Percentiles rank a stretch among this genome's conserved stretches.
Evolutionary conservation across 2,888 invertebrate species (phyloP).

Genomic region (Acanthacorydalis orientalis): DNA sequence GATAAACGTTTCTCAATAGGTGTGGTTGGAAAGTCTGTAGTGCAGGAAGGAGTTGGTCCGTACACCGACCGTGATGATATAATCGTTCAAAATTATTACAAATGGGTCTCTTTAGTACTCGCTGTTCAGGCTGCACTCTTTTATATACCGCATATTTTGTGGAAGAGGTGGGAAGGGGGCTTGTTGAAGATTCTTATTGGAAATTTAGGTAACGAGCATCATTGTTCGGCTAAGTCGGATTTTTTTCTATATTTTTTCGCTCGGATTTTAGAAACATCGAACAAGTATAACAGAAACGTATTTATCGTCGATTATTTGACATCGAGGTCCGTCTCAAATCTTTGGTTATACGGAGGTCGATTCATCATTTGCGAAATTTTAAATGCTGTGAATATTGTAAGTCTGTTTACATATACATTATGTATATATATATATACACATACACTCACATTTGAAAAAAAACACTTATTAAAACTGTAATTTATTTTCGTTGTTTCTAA

Average conservation of each 20-base stretch:
- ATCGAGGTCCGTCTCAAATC: slow-evolving; percentile 34
- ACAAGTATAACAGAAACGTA: slow-evolving; percentile 15
- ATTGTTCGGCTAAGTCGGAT: too few relatives aligned
- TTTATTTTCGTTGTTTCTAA: too few relatives aligned
- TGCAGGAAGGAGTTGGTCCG: slow-evolving; percentile 35
- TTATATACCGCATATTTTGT: slow-evolving; percentile 50
- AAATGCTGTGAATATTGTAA: slow-evolving; percentile 57
- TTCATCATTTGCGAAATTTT: slow-evolving; percentile 55
- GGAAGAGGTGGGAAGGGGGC: slow-evolving; percentile 56
- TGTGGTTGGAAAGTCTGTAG: slow-evolving; percentile 20
- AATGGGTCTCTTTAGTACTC: slow-evolving; percentile 55
- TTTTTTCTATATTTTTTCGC: too few relatives aligned
- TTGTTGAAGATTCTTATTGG: slow-evolving; percentile 39
- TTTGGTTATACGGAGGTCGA: slow-evolving; percentile 46
- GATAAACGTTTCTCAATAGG: too few relatives aligned
- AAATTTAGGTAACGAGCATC: slow-evolving; percentile 37
- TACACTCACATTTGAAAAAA: too few relatives aligned
- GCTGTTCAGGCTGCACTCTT: slow-evolving; percentile 49
- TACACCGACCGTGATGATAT: slow-evolving; percentile 27
- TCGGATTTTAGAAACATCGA: too few relatives aligned
- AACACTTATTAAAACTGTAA: too few relatives aligned
- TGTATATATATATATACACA: too few relatives aligned
- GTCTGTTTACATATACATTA: too few relatives aligned
- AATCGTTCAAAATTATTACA: slow-evolving; percentile 46
- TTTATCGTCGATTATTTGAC: slow-evolving; percentile 40